Evolutionary conservation across 2,888 invertebrate genomes (phyloP).

Genomic region (Germaria angustata): DNA sequence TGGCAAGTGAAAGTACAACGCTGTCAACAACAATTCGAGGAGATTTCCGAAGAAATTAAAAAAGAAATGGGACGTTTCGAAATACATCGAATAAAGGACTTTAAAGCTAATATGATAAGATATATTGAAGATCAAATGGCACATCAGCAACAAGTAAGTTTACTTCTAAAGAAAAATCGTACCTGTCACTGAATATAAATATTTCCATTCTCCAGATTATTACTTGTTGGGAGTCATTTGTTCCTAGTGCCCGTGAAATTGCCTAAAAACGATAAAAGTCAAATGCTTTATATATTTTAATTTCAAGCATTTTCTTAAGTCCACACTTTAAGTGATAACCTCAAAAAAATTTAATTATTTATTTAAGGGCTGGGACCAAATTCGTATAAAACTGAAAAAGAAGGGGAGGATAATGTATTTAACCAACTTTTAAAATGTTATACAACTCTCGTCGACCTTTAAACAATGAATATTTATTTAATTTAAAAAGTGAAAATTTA

Average conservation of each 20-base stretch:
- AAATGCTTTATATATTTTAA: conserved; percentile 20
- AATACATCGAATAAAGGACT: conserved; percentile 91
- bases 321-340: conserved; percentile 12
- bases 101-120: conserved; percentile 92
- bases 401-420: background rate
- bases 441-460: background rate
- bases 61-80: conserved; percentile 97
- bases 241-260: conserved; percentile 96
- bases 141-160: conserved; percentile 93
- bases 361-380: conserved; percentile 49
- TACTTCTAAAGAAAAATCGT: background rate
- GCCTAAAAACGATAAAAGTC: conserved; percentile 82
- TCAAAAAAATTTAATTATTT: background rate
- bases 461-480: background rate
- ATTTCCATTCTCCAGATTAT: conserved; percentile 73
- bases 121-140: conserved; percentile 96
- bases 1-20: conserved; percentile 98
- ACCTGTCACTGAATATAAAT: background rate
- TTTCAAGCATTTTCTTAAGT: background rate
- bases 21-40: conserved; percentile 97
- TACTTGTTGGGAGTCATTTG: conserved; percentile 90
- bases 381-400: conserved; percentile 24
- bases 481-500: background rate
- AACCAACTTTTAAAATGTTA: background rate
- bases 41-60: conserved; percentile 95